Conservation (phyloP, 30 jellyfish, hydroid and myxozoan species). For the Aurelia coerulea region DNA sequence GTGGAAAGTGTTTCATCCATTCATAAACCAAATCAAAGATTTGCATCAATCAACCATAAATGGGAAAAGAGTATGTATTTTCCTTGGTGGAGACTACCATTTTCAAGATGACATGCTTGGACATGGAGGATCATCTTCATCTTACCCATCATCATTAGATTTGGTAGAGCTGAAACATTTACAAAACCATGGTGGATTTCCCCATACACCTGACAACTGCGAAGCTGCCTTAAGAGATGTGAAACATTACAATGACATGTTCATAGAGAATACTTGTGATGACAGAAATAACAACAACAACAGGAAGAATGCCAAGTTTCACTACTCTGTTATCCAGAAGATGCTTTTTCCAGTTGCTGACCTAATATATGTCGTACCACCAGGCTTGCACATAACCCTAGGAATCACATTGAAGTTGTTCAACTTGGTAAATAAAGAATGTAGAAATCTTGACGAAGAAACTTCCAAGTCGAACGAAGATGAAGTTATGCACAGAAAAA, state of each 20-base stretch:
- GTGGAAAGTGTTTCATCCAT: conserved; percentile 24
- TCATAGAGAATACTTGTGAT: neutral
- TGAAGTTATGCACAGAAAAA: too few relatives aligned
- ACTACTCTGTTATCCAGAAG: neutral
- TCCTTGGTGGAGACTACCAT: conserved; percentile 10
- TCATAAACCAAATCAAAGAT: neutral
- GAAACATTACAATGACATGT: neutral
- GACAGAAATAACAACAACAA: neutral
- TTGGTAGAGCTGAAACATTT: neutral
- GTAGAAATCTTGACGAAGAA: too few relatives aligned
- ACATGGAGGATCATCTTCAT: conserved; percentile 21
- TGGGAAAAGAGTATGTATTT: neutral
- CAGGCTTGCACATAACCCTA: conserved; percentile 13
- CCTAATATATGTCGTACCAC: neutral
- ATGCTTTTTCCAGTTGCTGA: conserved; percentile 3
- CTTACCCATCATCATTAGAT: conserved; percentile 1
- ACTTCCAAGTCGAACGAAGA: too few relatives aligned
- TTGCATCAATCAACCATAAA: neutral
- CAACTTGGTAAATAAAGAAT: too few relatives aligned
- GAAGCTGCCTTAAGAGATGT: neutral
- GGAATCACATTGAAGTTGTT: too few relatives aligned
- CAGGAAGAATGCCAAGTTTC: conserved; percentile 8
- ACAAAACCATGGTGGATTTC: neutral
- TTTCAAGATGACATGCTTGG: conserved; percentile 5
- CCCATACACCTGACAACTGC: too few relatives aligned